Evolutionary conservation across 2,797 vertebrate genomes (phyloP), one percentile per base, ranked within the genome.

Genomic region (Coregonus ussuriensis): DNA sequence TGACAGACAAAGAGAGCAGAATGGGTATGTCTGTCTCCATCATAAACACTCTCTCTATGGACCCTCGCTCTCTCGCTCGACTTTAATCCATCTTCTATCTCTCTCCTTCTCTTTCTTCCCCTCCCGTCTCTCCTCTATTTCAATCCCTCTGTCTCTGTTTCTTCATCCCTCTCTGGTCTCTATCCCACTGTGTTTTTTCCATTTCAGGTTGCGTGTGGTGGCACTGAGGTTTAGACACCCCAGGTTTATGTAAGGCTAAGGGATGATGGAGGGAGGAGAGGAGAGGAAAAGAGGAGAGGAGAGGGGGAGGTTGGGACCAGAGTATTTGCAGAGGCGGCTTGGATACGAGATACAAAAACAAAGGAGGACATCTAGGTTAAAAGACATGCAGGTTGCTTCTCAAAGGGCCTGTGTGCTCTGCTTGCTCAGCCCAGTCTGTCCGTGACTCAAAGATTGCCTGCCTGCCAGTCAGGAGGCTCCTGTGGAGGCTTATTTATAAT

Each of bases 361-460:
- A 63, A 63, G 21, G 59, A 63, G 59, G 59, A 63, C 59, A 25
- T 63, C 59, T 63, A 63, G 59, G 59, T 63, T 63, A 25, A 63
- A 63, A 63, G 3, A 63, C 59, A 63, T 63, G 59, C 59, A 63
- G 59, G 59, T 25, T 63, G 59, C 59, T 63, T 63, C 59, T 63
- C 59, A 25, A 71, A 70, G 78, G 89, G 85, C 88, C 83, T 86
- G 82, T 80, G 80, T 11, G 41, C 9, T 47, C 7, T 11, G 41
- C 9, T 47, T 47, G 41, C 41, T 47, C 41, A 11, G 41, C 41
- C 41, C 41, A 9, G 41, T 47, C 9, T 47, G 83, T 71, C 66
- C 63, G 71, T 88, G 89, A 92, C 89, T 91, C 31, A 33, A 80
- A 92, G 87, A 84, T 86, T 86, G 79, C 59, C 59, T 62, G 86